phyloP scores from a whole-genome alignment of 2,113 vertebrate genomes.

The Aptenodytes forsteri region DNA sequence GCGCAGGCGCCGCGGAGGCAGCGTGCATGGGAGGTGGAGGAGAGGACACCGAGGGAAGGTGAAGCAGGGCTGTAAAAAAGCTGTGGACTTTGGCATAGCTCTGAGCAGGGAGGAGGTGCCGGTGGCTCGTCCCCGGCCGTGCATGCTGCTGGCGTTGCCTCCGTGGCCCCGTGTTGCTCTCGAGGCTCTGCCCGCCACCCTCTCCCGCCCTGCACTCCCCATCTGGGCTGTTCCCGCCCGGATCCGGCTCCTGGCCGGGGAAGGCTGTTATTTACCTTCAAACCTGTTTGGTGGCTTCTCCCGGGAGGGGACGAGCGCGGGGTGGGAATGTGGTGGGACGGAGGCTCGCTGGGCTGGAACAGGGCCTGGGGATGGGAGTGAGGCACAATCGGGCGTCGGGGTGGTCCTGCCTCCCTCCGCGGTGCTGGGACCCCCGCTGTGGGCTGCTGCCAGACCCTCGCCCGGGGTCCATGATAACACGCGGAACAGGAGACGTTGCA shows the following conservation, averaged over 20 bases:
- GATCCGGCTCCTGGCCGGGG: slow-evolving; percentile 21
- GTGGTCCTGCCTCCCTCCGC: background rate
- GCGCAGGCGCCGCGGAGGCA: background rate
- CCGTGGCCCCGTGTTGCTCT: fast-evolving
- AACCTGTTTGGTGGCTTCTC: slow-evolving; percentile 66
- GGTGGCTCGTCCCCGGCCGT: fast-evolving
- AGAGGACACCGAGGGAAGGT: background rate
- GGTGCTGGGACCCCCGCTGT: fast-evolving
- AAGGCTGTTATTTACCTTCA: slow-evolving; percentile 56
- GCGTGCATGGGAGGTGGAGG: fast-evolving
- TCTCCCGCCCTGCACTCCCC: background rate
- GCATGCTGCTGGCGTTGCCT: fast-evolving
- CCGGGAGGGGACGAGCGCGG: background rate
- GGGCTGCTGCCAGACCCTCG: background rate
- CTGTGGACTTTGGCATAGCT: background rate
- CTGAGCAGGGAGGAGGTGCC: background rate
- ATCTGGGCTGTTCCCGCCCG: background rate
- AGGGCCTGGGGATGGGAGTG: background rate
- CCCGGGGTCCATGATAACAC: fast-evolving
- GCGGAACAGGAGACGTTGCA: no score
- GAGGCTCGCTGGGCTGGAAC: background rate
- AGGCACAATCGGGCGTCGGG: background rate
- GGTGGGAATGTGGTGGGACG: background rate
- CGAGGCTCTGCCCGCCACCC: background rate
- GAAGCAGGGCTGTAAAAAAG: background rate